Base-by-base conservation (phyloP, 2,113 vertebrate species). In the Pedionomus torquatus region DNA sequence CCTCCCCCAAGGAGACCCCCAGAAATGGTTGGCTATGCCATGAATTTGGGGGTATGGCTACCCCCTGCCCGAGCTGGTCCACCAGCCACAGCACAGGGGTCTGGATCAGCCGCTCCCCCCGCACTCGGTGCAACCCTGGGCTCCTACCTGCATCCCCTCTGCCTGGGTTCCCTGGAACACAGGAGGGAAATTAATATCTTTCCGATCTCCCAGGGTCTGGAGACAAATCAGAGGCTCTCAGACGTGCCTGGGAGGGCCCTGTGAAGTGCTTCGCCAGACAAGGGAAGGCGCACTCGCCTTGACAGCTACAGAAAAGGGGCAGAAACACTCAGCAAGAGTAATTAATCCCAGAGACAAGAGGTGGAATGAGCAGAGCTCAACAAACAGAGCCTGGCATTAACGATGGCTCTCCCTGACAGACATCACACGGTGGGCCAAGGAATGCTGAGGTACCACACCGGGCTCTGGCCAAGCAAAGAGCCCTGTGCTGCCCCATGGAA, bases 291-390 rank as follows among this genome's bases (percentile, higher is more conserved):
- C 3, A 0, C 75, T 85, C 2, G n/a, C 82, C 87, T 77, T 79
- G 70, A 65, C 78, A 79, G 75, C 95, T 91, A 75, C 60, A 63
- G 91, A 23, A 69, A 76, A 94, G 92, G 86, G 77, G 90, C 88
- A 94, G 94, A 94, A 93, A 82, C 21, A 0, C 90, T 61, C 80
- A 70, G 87, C 61, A 71, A 49, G 87, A 96, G 80, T 61, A 63
- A 90, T 93, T 60, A 93, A 89, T 60, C 57, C 69, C 76, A 19
- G 86, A 91, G 77, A 94, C 0, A 1, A 79, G 88, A 86, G 61
- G 72, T 52, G 83, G 72, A 89, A 95, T 0, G 63, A 93, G 82
- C 75, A 86, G 72, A 92, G 77, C 68, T 69, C 65, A 84, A 81
- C 66, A 86, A 88, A 81, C 69, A 69, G 65, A 90, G 65, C 81